These are phyloP conservation scores for Oligia strigilis DNA, from an alignment of 2,888 invertebrate genomes.

Conservation along the genomic window DNA sequence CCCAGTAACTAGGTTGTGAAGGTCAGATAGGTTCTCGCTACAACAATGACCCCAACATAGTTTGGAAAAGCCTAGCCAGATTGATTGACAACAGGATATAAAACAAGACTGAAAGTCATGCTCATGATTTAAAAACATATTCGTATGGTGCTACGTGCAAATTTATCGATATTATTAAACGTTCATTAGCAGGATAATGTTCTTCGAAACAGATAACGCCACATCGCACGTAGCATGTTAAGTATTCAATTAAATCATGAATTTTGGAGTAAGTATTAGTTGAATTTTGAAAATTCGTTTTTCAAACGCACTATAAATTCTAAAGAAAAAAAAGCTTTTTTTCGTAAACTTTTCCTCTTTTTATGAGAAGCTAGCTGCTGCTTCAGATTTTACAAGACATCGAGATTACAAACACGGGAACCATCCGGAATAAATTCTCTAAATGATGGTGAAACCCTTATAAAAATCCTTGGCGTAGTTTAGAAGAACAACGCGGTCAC, in stretches of 20 bases:
- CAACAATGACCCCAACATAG: background rate
- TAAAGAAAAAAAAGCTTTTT: background rate
- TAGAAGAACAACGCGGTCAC: background rate
- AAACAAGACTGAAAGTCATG: background rate
- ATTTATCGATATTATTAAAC: slow-evolving; percentile 31
- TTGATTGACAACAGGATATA: slow-evolving; percentile 1
- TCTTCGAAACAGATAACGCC: slow-evolving; percentile 37
- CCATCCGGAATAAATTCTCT: background rate
- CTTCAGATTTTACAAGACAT: background rate
- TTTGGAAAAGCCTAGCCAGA: background rate
- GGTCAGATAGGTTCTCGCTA: background rate
- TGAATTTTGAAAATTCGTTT: background rate
- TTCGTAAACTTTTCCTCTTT: too few species aligned
- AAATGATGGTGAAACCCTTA: background rate
- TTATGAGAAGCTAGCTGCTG: background rate
- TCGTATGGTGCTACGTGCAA: background rate
- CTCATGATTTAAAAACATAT: slow-evolving; percentile 7
- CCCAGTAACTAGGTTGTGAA: background rate
- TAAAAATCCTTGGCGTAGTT: background rate
- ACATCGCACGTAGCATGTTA: background rate
- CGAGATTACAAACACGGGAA: background rate
- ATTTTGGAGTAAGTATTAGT: background rate
- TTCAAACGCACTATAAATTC: background rate
- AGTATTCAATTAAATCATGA: slow-evolving; percentile 3
- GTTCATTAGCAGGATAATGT: slow-evolving; percentile 42